Conservation (phyloP, 2,888 invertebrate species). For the Poecilobothrus nobilitatus region DNA sequence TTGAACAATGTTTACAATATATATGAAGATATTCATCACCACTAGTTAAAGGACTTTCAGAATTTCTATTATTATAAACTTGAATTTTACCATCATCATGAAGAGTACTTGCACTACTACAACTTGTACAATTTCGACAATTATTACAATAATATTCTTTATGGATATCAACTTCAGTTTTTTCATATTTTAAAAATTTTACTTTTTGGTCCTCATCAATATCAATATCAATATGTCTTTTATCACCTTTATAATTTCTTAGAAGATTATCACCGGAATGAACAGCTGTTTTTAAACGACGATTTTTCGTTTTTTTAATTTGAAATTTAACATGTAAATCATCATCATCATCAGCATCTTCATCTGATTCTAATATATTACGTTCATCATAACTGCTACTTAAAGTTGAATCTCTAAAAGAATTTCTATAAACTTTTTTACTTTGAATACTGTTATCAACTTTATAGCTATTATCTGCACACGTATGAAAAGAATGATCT, state of each 20-base stretch:
- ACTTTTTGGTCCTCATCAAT: not conserved
- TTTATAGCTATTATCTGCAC: not conserved
- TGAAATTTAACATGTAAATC: not conserved
- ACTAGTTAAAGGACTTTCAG: slow-evolving; percentile 21
- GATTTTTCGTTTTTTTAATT: not conserved
- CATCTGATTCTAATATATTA: not conserved
- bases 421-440: not conserved
- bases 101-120: slow-evolving; percentile 24
- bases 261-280: not conserved
- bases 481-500: not conserved
- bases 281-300: not conserved
- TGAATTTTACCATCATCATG: slow-evolving; percentile 14
- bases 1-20: slow-evolving; percentile 28
- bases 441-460: not conserved
- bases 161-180: not conserved
- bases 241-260: not conserved
- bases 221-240: not conserved
- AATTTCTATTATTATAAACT: not conserved
- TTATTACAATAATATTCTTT: slow-evolving; percentile 31
- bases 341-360: not conserved
- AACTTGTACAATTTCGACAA: slow-evolving; percentile 37
- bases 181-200: not conserved
- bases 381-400: slow-evolving; percentile 1
- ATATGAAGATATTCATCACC: slow-evolving; percentile 9
- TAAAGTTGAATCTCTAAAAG: not conserved